Evolutionary conservation across 1,140 invertebrate genomes (phyloP).

Genomic region (Lepidurus couesii): DNA sequence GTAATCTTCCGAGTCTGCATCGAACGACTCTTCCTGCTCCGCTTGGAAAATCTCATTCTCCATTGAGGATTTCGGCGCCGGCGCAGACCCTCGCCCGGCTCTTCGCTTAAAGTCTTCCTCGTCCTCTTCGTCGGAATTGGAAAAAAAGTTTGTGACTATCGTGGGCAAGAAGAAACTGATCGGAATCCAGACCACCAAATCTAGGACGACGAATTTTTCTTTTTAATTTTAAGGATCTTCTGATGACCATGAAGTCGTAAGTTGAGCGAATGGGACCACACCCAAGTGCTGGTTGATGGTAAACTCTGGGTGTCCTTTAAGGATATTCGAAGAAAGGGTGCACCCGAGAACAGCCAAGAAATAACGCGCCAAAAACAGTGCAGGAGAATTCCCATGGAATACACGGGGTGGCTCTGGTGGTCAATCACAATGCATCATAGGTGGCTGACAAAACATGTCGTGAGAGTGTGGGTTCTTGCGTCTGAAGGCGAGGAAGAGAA

Average conservation of each 20-base stretch:
- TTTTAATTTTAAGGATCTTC: background rate
- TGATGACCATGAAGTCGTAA: background rate
- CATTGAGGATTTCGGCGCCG: background rate
- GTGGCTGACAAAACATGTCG: too few species aligned
- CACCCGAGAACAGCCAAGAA: too few species aligned
- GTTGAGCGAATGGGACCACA: background rate
- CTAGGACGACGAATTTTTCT: constrained; percentile 20
- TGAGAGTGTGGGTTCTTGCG: too few species aligned
- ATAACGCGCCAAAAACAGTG: too few species aligned
- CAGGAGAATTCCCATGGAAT: too few species aligned
- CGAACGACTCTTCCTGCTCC: background rate
- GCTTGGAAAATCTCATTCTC: constrained; percentile 20
- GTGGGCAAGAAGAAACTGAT: constrained; percentile 35
- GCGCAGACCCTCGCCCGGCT: background rate
- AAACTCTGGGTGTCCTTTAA: too few species aligned
- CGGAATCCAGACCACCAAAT: constrained; percentile 34
- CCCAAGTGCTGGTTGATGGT: too few species aligned
- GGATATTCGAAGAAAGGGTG: too few species aligned
- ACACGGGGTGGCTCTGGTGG: too few species aligned
- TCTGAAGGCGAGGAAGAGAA: background rate
- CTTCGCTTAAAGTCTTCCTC: constrained; percentile 3
- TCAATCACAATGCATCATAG: too few species aligned
- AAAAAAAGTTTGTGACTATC: constrained; percentile 17
- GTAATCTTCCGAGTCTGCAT: constrained; percentile 29
- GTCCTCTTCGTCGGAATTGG: background rate